Percentiles rank a stretch among this genome's conserved stretches.
Conservation (phyloP, 2,888 invertebrate species). For the Phyllotreta striolata region DNA sequence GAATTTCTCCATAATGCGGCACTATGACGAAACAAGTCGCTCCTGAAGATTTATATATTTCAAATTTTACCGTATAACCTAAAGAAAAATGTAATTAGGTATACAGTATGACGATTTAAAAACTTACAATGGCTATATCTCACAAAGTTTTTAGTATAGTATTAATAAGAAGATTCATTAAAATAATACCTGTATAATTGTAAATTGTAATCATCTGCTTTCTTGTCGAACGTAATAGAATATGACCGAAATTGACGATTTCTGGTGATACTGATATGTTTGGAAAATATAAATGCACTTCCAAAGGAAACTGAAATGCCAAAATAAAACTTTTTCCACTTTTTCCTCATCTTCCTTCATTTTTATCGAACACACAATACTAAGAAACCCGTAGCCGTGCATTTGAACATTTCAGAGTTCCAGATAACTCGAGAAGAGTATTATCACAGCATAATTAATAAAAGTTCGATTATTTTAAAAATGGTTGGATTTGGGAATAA, state of each 20-base stretch:
- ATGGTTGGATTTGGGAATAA: no score
- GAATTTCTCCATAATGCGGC: conserved; percentile 47
- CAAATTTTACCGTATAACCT: conserved; percentile 45
- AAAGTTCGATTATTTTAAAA: no score
- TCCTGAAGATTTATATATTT: conserved; percentile 44
- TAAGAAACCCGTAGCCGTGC: no score
- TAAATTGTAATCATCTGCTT: conserved; percentile 46
- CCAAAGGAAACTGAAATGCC: conserved; percentile 44
- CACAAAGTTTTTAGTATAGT: no score
- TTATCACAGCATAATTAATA: no score
- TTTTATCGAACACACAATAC: no score
- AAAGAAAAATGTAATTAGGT: conserved; percentile 22
- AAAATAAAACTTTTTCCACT: conserved; percentile 7
- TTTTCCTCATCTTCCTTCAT: not conserved
- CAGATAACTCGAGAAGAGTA: no score
- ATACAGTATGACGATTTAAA: no score
- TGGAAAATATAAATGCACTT: conserved; percentile 46
- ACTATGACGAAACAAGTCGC: conserved; percentile 42
- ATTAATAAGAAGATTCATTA: not conserved
- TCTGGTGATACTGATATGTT: conserved; percentile 45
- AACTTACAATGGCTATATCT: no score
- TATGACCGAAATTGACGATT: conserved; percentile 44
- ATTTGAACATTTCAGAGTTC: no score
- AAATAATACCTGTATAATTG: conserved; percentile 47
- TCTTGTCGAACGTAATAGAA: conserved; percentile 44